A percentile compares a stretch with the other conserved stretches of the same genome.
phyloP scores from a whole-genome alignment of 2,888 invertebrate species.

The Patella depressa region DNA sequence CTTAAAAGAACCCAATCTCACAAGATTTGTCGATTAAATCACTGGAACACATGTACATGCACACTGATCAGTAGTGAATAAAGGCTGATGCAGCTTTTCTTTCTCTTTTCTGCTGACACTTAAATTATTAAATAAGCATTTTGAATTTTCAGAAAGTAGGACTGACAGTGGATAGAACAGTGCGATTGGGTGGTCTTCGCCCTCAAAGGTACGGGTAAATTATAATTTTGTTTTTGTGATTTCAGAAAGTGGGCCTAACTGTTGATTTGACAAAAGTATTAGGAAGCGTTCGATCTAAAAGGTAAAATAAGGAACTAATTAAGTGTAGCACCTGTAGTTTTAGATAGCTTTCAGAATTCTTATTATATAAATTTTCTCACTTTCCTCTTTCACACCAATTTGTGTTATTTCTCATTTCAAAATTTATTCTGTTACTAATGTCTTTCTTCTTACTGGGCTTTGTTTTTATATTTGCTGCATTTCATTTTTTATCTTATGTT shows the following conservation, averaged over 20 bases:
- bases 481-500: background rate
- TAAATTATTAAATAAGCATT: background rate
- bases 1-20: too few relatives aligned
- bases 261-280: slow-evolving; percentile 82
- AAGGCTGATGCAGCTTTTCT: background rate
- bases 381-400: too few relatives aligned
- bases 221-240: slow-evolving; percentile 18
- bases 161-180: slow-evolving; percentile 7
- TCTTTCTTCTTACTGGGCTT: too few relatives aligned
- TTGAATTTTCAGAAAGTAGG: background rate
- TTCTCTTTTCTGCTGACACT: background rate
- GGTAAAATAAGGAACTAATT: slow-evolving; percentile 66
- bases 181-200: background rate
- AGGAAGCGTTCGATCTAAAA: slow-evolving; percentile 87
- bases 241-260: slow-evolving; percentile 80
- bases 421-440: too few relatives aligned
- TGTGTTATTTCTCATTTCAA: too few relatives aligned
- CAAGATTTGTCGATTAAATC: too few relatives aligned
- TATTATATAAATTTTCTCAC: too few relatives aligned
- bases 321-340: too few relatives aligned
- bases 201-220: background rate
- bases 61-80: too few relatives aligned
- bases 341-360: too few relatives aligned
- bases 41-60: too few relatives aligned
- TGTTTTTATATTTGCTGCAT: too few relatives aligned